phyloP scores from a whole-genome alignment of 2,113 vertebrate genomes.

The Blennius ocellaris region DNA sequence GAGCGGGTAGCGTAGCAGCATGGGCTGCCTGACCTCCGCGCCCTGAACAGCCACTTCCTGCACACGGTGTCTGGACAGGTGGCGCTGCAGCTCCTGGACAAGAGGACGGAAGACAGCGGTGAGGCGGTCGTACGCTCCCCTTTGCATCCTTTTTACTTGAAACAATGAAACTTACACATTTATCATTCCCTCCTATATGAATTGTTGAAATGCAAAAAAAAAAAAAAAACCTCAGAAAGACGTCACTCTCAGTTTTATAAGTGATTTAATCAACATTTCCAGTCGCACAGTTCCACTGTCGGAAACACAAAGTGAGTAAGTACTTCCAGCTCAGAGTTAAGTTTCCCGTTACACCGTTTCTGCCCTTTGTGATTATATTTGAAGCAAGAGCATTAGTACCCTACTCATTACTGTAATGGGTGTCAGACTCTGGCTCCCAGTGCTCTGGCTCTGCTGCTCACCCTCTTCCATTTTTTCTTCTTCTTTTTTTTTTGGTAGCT shows the following conservation, averaged over 20 bases:
- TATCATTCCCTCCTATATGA: background rate
- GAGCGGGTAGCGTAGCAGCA: slow-evolving; percentile 83
- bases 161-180: no score
- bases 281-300: background rate
- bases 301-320: slow-evolving; percentile 13
- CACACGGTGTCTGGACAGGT: slow-evolving; percentile 78
- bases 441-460: slow-evolving; percentile 46
- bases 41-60: slow-evolving; percentile 73
- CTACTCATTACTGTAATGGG: slow-evolving; percentile 82
- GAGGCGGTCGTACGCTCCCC: no score
- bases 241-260: slow-evolving; percentile 11
- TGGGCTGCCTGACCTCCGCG: slow-evolving; percentile 75
- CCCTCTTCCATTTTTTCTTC: slow-evolving; percentile 10
- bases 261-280: slow-evolving; percentile 19
- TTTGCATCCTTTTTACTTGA: no score
- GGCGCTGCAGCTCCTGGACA: slow-evolving; percentile 86
- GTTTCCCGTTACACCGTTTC: slow-evolving; percentile 54
- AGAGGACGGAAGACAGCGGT: background rate
- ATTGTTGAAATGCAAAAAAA: background rate
- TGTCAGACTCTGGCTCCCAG: slow-evolving; percentile 71
- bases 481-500: background rate
- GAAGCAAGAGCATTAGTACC: slow-evolving; percentile 71
- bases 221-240: background rate
- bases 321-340: slow-evolving; percentile 45
- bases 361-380: slow-evolving; percentile 76